A percentile compares a stretch with the other conserved stretches of the same genome.
These are phyloP conservation scores for Malacosoma neustria DNA, from an alignment of 2,888 invertebrate genomes.

Conservation along the genomic window DNA sequence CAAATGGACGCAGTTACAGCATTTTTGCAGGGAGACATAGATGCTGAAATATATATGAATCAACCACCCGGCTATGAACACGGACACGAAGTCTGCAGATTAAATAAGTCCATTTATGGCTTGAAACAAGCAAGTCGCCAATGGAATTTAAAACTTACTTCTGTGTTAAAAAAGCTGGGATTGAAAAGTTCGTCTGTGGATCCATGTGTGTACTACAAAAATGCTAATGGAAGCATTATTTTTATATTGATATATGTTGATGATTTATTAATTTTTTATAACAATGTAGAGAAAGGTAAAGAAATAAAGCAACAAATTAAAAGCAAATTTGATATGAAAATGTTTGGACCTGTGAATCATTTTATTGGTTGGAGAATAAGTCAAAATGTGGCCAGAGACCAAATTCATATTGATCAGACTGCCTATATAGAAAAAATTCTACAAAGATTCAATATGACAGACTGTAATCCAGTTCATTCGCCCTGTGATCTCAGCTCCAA, in stretches of 20 bases:
- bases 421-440: slow-evolving; percentile 12
- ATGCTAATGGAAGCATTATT: slow-evolving; percentile 1
- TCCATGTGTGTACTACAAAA: slow-evolving; percentile 12
- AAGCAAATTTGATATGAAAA: slow-evolving; percentile 6
- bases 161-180: slow-evolving; percentile 6
- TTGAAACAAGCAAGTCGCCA: slow-evolving; percentile 1
- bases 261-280: slow-evolving; percentile 6
- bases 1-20: slow-evolving; percentile 17
- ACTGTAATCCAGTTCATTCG: slow-evolving; percentile 14
- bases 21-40: slow-evolving; percentile 9
- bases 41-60: slow-evolving; percentile 8
- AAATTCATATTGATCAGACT: slow-evolving; percentile 10
- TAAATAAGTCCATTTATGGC: slow-evolving; percentile 1
- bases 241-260: slow-evolving; percentile 6
- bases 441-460: slow-evolving; percentile 7
- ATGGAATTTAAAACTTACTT: slow-evolving; percentile 2
- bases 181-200: slow-evolving; percentile 9
- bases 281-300: slow-evolving; percentile 6
- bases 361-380: slow-evolving; percentile 6
- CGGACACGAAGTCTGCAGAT: too few relatives aligned
- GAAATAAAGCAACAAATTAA: slow-evolving; percentile 7
- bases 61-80: slow-evolving; percentile 5
- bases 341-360: slow-evolving; percentile 5
- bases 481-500: slow-evolving; percentile 10
- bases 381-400: slow-evolving; percentile 3